These are phyloP conservation scores for Crotalus helleri DNA, from an alignment of 2,113 vertebrate species.

Conservation along the genomic window DNA sequence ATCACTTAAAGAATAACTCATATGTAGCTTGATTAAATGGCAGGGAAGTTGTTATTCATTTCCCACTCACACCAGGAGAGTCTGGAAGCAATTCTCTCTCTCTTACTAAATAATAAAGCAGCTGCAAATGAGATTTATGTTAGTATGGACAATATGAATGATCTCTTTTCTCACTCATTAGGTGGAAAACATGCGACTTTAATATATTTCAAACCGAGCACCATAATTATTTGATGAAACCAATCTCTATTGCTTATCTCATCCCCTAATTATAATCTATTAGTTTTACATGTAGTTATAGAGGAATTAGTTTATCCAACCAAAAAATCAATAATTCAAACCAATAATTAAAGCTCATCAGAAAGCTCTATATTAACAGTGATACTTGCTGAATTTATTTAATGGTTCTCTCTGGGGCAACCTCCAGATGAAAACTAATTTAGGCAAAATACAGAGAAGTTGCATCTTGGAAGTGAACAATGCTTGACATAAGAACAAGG, in stretches of 20 bases:
- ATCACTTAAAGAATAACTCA: slow-evolving; percentile 7
- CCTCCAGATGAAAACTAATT: background rate
- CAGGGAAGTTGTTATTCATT: slow-evolving; percentile 35
- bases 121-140: slow-evolving; percentile 50
- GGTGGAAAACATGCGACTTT: slow-evolving; percentile 47
- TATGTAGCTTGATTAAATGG: slow-evolving; percentile 30
- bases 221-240: slow-evolving; percentile 65
- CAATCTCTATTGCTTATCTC: slow-evolving; percentile 51
- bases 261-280: slow-evolving; percentile 61
- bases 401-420: background rate
- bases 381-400: slow-evolving; percentile 36
- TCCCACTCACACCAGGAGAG: background rate
- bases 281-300: slow-evolving; percentile 58
- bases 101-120: slow-evolving; percentile 36
- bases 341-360: slow-evolving; percentile 58
- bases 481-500: background rate
- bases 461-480: background rate
- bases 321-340: slow-evolving; percentile 68
- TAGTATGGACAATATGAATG: slow-evolving; percentile 54
- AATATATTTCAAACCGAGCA: slow-evolving; percentile 56
- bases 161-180: slow-evolving; percentile 49
- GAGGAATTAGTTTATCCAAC: slow-evolving; percentile 62
- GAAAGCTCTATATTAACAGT: slow-evolving; percentile 33
- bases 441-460: background rate
- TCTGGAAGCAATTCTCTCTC: slow-evolving; percentile 32